phyloP scores from a whole-genome alignment of 2,797 vertebrate species.

The Danio choprae region DNA sequence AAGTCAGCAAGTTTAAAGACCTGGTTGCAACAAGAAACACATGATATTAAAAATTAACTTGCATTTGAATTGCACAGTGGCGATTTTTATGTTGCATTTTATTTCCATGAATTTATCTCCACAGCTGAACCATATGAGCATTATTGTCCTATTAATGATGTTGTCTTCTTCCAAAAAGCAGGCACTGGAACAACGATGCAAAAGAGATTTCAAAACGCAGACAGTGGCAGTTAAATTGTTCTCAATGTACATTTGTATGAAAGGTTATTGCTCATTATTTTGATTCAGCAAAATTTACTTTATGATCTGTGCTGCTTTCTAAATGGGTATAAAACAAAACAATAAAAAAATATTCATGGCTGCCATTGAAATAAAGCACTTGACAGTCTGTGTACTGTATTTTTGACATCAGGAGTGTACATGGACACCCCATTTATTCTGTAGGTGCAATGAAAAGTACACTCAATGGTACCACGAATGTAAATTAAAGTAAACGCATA shows the following conservation, averaged over 20 bases:
- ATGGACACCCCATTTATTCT: too few relatives aligned
- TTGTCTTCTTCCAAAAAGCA: constrained; percentile 1
- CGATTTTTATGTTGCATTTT: constrained; percentile 18
- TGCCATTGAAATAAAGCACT: too few relatives aligned
- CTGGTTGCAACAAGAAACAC: constrained; percentile 13
- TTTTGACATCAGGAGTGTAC: too few relatives aligned
- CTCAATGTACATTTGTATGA: not conserved
- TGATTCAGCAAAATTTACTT: not conserved
- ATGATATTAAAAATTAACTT: constrained; percentile 43
- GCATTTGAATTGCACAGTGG: constrained; percentile 42
- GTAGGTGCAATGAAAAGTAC: too few relatives aligned
- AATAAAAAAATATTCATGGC: too few relatives aligned
- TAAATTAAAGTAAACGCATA: too few relatives aligned
- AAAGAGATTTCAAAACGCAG: not conserved
- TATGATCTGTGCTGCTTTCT: too few relatives aligned
- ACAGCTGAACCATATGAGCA: not conserved
- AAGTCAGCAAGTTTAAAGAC: constrained; percentile 44
- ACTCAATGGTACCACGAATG: too few relatives aligned
- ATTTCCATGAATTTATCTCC: constrained; percentile 32
- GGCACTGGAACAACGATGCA: not conserved
- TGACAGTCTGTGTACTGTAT: too few relatives aligned
- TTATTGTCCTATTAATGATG: constrained; percentile 27
- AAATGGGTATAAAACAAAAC: too few relatives aligned
- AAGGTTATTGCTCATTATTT: not conserved
- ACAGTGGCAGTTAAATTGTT: not conserved